Evolutionary conservation across 2,797 vertebrate genomes (phyloP).

Genomic region (Aeoliscus strigatus): DNA sequence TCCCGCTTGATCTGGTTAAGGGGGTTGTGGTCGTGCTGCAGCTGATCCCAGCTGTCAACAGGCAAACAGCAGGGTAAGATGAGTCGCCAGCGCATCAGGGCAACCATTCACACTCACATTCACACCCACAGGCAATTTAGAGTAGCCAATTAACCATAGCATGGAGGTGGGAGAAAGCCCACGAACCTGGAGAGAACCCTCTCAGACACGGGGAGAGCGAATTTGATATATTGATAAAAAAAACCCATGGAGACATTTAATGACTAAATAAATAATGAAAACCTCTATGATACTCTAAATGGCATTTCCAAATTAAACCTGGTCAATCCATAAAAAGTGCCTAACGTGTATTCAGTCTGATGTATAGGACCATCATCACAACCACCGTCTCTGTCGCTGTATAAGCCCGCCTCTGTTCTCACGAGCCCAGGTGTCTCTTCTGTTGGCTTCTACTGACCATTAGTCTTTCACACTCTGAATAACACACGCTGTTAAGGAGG

Average conservation of each 20-base stretch:
- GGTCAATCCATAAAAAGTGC: constrained; percentile 41
- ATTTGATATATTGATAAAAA: neutral
- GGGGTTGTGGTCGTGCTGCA: too few species aligned
- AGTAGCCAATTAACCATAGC: too few species aligned
- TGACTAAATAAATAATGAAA: too few species aligned
- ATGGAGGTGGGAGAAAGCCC: too few species aligned
- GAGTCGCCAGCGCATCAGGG: too few species aligned
- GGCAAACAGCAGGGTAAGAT: too few species aligned
- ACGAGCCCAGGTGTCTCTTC: constrained; percentile 63
- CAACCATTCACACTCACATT: too few species aligned
- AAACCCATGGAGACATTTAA: constrained; percentile 21
- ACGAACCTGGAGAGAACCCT: too few species aligned
- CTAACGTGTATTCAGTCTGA: constrained; percentile 45
- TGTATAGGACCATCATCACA: constrained; percentile 51
- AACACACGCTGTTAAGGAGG: constrained; percentile 57
- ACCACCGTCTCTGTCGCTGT: constrained; percentile 38
- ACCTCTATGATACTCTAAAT: constrained; percentile 17
- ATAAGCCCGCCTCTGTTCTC: constrained; percentile 59
- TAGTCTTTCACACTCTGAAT: constrained; percentile 63
- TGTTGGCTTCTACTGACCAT: constrained; percentile 58
- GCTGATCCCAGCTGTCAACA: too few species aligned
- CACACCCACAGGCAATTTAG: too few species aligned
- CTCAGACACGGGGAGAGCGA: too few species aligned
- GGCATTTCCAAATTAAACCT: constrained; percentile 51
- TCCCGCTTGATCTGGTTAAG: too few species aligned